A percentile compares a stretch with the other conserved stretches of the same genome.
phyloP scores from a whole-genome alignment of 2,113 vertebrate species.

The Xyrauchen texanus region DNA sequence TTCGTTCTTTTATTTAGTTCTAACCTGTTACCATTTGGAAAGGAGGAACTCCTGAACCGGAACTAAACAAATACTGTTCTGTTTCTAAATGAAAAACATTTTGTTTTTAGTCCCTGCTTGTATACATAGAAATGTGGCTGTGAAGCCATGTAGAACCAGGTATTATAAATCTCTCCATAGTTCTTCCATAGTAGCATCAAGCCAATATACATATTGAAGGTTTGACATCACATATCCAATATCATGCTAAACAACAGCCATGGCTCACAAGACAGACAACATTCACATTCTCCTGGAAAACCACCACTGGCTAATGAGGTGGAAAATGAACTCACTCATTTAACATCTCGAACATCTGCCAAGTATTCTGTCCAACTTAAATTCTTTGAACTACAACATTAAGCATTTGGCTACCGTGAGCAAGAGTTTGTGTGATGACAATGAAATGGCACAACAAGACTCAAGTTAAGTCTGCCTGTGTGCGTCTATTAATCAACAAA shows the following conservation, averaged over 20 bases:
- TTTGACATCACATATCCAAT: not conserved
- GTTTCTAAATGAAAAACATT: too few species aligned
- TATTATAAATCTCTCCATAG: too few species aligned
- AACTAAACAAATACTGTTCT: too few species aligned
- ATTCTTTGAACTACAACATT: slow-evolving; percentile 17
- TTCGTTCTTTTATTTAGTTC: too few species aligned
- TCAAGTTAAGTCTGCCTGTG: not conserved
- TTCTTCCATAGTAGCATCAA: too few species aligned
- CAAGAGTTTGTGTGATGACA: not conserved
- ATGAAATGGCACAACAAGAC: slow-evolving; percentile 19
- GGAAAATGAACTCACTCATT: slow-evolving; percentile 37
- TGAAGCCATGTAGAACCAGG: too few species aligned
- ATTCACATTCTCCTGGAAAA: slow-evolving; percentile 16
- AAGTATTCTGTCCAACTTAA: not conserved
- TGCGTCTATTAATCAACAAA: slow-evolving; percentile 16
- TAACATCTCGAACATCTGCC: slow-evolving; percentile 30
- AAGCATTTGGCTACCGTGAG: slow-evolving; percentile 1
- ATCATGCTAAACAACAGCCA: not conserved
- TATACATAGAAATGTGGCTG: too few species aligned
- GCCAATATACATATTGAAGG: not conserved
- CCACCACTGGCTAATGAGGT: slow-evolving; percentile 27
- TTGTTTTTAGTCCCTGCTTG: too few species aligned
- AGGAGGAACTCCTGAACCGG: too few species aligned
- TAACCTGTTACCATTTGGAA: too few species aligned
- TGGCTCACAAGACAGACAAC: slow-evolving; percentile 21